phyloP scores from a whole-genome alignment of 2,888 invertebrate genomes.

The Brachypterus glaber region DNA sequence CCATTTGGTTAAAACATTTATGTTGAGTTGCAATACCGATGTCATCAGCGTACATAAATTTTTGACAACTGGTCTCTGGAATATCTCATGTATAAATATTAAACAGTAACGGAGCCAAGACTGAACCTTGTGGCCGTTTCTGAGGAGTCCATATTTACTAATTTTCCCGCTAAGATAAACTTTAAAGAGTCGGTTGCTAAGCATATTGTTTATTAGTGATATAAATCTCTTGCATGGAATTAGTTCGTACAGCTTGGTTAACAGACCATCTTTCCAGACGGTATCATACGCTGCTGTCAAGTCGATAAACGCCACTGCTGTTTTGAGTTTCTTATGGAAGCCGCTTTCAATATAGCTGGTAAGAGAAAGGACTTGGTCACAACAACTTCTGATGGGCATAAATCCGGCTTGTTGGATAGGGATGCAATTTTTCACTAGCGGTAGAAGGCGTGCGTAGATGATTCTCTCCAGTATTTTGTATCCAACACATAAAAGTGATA shows the following conservation, averaged over 20 bases:
- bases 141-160: slow-evolving; percentile 10
- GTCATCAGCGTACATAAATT: slow-evolving; percentile 13
- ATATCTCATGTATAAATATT: slow-evolving; percentile 11
- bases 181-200: slow-evolving; percentile 14
- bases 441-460: slow-evolving; percentile 19
- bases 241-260: slow-evolving; percentile 13
- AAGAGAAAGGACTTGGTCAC: slow-evolving; percentile 18
- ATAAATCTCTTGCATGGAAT: slow-evolving; percentile 10
- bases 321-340: slow-evolving; percentile 18
- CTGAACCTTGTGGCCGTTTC: slow-evolving; percentile 19
- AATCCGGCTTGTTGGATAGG: slow-evolving; percentile 20
- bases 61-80: too few relatives aligned
- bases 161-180: slow-evolving; percentile 9
- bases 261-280: slow-evolving; percentile 15
- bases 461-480: slow-evolving; percentile 10
- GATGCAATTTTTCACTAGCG: too few relatives aligned
- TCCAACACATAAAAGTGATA: slow-evolving; percentile 3
- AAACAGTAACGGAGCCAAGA: slow-evolving; percentile 15
- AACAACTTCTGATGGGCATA: slow-evolving; percentile 15
- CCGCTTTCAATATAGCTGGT: slow-evolving; percentile 18
- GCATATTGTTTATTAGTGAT: slow-evolving; percentile 13
- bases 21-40: slow-evolving; percentile 10
- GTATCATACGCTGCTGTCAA: slow-evolving; percentile 16
- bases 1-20: too few relatives aligned
- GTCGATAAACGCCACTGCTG: slow-evolving; percentile 13